These are phyloP conservation scores for Phortica okadai DNA, from an alignment of 2,888 invertebrate species.

Conservation along the genomic window DNA sequence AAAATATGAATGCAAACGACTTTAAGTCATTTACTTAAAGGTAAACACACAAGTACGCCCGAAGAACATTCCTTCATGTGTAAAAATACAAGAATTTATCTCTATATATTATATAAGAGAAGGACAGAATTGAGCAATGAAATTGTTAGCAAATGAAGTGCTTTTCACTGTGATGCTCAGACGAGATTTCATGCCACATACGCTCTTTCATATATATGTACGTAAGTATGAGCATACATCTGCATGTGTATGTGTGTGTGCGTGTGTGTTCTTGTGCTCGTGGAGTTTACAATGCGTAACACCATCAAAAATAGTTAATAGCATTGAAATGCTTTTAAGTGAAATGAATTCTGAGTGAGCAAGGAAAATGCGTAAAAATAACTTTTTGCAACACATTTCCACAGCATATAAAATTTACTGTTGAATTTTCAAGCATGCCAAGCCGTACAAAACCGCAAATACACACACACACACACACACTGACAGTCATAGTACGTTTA, in stretches of 20 bases:
- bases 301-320: constrained; percentile 63
- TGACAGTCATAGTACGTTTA: too few species aligned
- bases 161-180: constrained; percentile 29
- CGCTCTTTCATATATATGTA: background rate
- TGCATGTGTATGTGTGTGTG: background rate
- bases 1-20: constrained; percentile 39
- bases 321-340: constrained; percentile 67
- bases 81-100: too few species aligned
- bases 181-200: constrained; percentile 42
- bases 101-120: background rate
- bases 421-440: background rate
- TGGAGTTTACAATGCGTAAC: constrained; percentile 60
- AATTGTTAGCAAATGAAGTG: constrained; percentile 46
- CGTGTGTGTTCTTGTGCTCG: constrained; percentile 11
- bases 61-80: background rate
- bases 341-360: constrained; percentile 47
- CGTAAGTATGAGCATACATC: background rate
- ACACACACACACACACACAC: too few species aligned
- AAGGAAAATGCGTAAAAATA: constrained; percentile 17
- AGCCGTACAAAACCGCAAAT: background rate
- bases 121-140: background rate
- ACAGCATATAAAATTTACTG: background rate
- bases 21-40: constrained; percentile 62
- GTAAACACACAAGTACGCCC: constrained; percentile 40
- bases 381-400: constrained; percentile 25